phyloP scores from a whole-genome alignment of 2,888 invertebrate genomes.

The Anoncus sp. region DNA sequence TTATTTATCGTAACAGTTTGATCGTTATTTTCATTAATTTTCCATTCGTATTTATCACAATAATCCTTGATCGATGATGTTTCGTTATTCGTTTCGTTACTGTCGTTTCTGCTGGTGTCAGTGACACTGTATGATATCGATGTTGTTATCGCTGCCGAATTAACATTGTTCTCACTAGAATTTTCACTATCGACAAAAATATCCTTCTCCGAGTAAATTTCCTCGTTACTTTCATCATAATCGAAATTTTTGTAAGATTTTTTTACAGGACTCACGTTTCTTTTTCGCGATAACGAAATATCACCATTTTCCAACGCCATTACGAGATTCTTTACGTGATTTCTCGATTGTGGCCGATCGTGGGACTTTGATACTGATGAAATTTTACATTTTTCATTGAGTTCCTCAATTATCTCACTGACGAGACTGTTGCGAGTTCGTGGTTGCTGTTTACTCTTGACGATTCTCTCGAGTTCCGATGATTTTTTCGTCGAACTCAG shows the following conservation, averaged over 20 bases:
- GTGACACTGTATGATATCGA: constrained; percentile 68
- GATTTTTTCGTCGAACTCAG: constrained; percentile 68
- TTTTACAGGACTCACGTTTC: not conserved
- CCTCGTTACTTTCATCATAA: constrained; percentile 11
- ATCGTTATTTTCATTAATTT: constrained; percentile 1
- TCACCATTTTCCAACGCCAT: constrained; percentile 65
- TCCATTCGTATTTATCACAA: constrained; percentile 35
- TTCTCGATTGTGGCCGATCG: constrained; percentile 53
- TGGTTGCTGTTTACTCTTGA: constrained; percentile 51
- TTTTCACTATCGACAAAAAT: constrained; percentile 43
- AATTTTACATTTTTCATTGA: constrained; percentile 60
- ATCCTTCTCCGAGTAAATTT: constrained; percentile 36
- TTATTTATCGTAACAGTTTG: not conserved
- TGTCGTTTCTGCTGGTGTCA: constrained; percentile 62
- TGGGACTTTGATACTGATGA: constrained; percentile 22
- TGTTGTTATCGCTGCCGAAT: constrained; percentile 63
- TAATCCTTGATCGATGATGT: constrained; percentile 49
- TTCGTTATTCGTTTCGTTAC: constrained; percentile 60
- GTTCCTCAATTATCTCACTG: constrained; percentile 68
- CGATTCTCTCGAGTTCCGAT: constrained; percentile 64
- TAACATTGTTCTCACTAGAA: constrained; percentile 57
- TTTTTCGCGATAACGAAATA: not conserved
- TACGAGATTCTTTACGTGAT: constrained; percentile 70
- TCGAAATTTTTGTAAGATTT: not conserved
- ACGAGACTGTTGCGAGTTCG: constrained; percentile 60